A percentile compares a stretch with the other conserved stretches of the same genome.
These are phyloP conservation scores for Parambassis ranga DNA, from an alignment of 2,797 vertebrate genomes.

Conservation along the genomic window DNA sequence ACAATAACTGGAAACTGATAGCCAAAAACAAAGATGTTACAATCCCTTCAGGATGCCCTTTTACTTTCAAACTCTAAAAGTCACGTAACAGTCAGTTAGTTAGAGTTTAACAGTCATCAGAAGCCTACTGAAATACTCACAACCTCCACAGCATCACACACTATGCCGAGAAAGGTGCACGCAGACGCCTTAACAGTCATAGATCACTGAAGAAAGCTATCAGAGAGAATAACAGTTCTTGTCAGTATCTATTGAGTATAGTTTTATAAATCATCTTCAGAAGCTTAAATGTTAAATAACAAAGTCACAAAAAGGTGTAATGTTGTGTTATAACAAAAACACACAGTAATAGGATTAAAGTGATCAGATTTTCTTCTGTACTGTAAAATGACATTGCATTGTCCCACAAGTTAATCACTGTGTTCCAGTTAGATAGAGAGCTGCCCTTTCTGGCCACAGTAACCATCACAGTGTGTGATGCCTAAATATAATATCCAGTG, in stretches of 20 bases:
- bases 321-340: conserved; percentile 23
- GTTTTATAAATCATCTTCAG: conserved; percentile 31
- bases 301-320: conserved; percentile 31
- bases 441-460: conserved; percentile 67
- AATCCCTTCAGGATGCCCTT: conserved; percentile 23
- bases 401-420: conserved; percentile 40
- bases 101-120: conserved; percentile 79
- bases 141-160: conserved; percentile 52
- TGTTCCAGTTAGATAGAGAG: conserved; percentile 64
- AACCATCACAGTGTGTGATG: conserved; percentile 69
- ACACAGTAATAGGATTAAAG: conserved; percentile 31
- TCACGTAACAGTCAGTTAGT: conserved; percentile 78
- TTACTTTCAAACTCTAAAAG: conserved; percentile 35
- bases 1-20: conserved; percentile 36
- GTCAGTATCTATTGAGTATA: conserved; percentile 59
- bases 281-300: conserved; percentile 38
- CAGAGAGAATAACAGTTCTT: conserved; percentile 75
- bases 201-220: conserved; percentile 69
- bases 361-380: conserved; percentile 29
- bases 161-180: conserved; percentile 58
- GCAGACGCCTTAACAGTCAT: conserved; percentile 79
- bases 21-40: conserved; percentile 26
- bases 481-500: conserved; percentile 54
- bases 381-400: conserved; percentile 54
- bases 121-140: conserved; percentile 60